Base-by-base conservation (phyloP, 2,113 vertebrate species). In the Benthochromis sp. region DNA sequence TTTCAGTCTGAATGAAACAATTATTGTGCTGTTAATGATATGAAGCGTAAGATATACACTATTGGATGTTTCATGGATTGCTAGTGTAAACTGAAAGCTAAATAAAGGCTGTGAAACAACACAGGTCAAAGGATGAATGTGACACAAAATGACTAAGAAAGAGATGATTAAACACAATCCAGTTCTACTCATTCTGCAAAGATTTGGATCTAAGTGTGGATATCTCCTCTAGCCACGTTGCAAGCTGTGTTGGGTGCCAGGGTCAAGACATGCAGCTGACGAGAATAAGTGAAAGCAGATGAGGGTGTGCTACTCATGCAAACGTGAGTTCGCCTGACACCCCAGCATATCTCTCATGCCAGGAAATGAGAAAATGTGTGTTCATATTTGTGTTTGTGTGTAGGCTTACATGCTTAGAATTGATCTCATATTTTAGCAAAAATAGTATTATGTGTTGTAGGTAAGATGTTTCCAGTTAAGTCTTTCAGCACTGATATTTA, bases 261-360 rank as follows among this genome's bases (percentile, higher is more conserved):
- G 82, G 88, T 88, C 85, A 21, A 80, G 93, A 89, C 89, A 76
- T 8, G 71, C 50, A 71, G 69, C 34, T 27, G 82, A 84, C 38
- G 84, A 89, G 86, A 34, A 47, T 88, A 91, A 95, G 81, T 91
- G 84, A 90, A 94, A 94, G 53, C 94, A 95, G 93, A 94, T 92
- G 92, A 76, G 69, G 69, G 80, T 4, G 2, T 4, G 7, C 43
- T 43, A 53, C 82, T 59, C 81, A 82, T 84, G 81, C 3, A 9
- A 19, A 76, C n/a, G 24, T 13, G 6, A 86, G 45, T 52, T 59
- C 16, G 2, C 27, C 63, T 52, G 38, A 92, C 89, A 88, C 84
- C n/a, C 81, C 63, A 29, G 54, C 43, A 45, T 76, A 19, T 89
- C 43, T 43, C 12, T 57, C 47, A 50, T 79, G 82, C 50, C 83